Conservation (phyloP, 2,888 invertebrate species). For the Petrolisthes cinctipes region DNA sequence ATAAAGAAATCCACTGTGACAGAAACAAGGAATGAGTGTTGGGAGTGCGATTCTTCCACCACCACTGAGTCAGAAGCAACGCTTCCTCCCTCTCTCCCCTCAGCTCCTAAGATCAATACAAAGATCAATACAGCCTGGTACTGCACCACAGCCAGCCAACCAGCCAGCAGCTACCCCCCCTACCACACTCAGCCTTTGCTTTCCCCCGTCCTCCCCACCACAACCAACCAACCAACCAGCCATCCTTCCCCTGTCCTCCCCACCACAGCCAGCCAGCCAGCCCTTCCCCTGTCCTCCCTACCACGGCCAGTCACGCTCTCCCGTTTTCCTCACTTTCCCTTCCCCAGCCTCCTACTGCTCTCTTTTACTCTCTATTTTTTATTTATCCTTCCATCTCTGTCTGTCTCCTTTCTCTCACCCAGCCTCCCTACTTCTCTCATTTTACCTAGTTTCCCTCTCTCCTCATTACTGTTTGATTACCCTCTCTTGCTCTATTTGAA, state of each 20-base stretch:
- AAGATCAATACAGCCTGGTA: constrained; percentile 42
- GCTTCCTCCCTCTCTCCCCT: constrained; percentile 36
- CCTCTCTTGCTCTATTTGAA: not conserved
- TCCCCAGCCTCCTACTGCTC: not conserved
- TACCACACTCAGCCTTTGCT: not conserved
- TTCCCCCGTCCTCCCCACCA: not conserved
- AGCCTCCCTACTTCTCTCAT: not conserved
- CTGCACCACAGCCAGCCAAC: constrained; percentile 31
- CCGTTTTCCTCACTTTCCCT: not conserved
- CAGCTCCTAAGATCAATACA: constrained; percentile 46
- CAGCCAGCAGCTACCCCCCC: not conserved
- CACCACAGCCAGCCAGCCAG: no score
- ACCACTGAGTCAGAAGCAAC: constrained; percentile 50
- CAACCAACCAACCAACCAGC: not conserved
- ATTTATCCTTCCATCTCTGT: not conserved
- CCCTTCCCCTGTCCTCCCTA: not conserved
- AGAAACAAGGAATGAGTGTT: not conserved
- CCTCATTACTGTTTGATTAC: not conserved
- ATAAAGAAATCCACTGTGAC: no score
- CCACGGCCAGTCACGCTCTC: not conserved
- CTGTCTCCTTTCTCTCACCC: not conserved
- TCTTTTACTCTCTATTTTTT: not conserved
- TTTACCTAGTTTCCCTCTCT: not conserved
- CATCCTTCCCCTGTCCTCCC: not conserved
- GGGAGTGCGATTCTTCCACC: not conserved